Base-by-base conservation (phyloP, 2,888 invertebrate species). In the Hermaeophaga mercurialis region DNA sequence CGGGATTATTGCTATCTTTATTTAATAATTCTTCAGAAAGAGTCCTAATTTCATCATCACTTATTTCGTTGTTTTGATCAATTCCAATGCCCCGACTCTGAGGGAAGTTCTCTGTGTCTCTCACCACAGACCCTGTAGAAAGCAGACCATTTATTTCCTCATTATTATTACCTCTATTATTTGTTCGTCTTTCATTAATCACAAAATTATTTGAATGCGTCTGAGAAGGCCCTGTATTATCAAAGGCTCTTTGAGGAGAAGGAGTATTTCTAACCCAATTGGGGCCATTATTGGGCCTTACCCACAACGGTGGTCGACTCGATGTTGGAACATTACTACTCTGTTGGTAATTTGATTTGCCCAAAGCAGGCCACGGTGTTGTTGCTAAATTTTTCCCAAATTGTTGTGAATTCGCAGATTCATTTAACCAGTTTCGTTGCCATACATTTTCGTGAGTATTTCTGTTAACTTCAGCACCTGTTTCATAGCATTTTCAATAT, bases 1-100 rank as follows among this genome's bases (percentile, higher is more conserved):
- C 84, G 33, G 88, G 88, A 73, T 90, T 91, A 73, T 90, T 91
- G 0, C 76, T 78, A 71, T 92, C 92, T 71, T 88, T 87, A 53
- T 81, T 82, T 54, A 88, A 81, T 14, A 92, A 77, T 48, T 84
- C 83, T 77, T 92, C 91, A 11, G 89, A 85, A 46, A 91, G 78
- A 38, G 83, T 81, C 68, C 85, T 82, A 86, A 62, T 80, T 39
- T 78, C 78, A 15, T 74, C 63, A 62, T 78, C 77, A 6, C 49
- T 45, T 6, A 58, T 49, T 3, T 53, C 59, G 5, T 7, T 36
- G 3, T 49, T 18, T 31, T 39, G 46, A 39, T 12, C 22, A 22
- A 31, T 4, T 39, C 15, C 45, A 19, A n/a, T 26, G 26, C 11
- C 33, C 38, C 44, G 31, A 12, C 38, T 56, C 18, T 19, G n/a